These are phyloP conservation scores for Astreopora myriophthalma DNA, from an alignment of 64 coral and sea anemone genomes.

Conservation along the genomic window DNA sequence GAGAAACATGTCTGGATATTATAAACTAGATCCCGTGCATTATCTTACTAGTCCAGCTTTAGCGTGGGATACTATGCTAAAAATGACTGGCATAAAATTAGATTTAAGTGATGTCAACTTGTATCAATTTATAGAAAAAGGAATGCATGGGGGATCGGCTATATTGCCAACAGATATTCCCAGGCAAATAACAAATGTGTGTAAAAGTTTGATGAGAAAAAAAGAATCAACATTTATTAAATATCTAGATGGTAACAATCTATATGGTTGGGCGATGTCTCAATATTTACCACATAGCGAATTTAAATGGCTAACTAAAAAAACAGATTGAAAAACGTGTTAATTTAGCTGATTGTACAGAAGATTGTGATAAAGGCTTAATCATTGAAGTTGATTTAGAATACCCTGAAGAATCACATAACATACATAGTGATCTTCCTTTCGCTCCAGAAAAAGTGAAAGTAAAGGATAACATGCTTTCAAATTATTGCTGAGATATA, in stretches of 20 bases:
- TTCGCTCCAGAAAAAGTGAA: background rate
- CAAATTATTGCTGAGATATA: background rate
- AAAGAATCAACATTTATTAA: background rate
- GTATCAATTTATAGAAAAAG: too few relatives aligned
- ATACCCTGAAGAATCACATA: background rate
- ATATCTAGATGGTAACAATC: background rate
- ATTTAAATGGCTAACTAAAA: background rate
- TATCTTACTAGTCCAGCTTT: background rate
- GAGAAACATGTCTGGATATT: background rate
- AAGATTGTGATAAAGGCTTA: too few relatives aligned
- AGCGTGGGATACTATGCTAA: slow-evolving; percentile 18
- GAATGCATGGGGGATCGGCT: too few relatives aligned
- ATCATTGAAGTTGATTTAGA: slow-evolving; percentile 6
- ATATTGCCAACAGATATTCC: too few relatives aligned
- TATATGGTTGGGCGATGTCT: slow-evolving; percentile 1
- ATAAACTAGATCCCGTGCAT: background rate
- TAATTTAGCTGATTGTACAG: too few relatives aligned
- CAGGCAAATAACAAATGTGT: background rate
- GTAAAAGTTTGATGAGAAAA: background rate
- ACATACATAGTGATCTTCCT: background rate
- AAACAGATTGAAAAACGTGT: too few relatives aligned
- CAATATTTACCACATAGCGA: background rate
- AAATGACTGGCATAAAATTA: slow-evolving; percentile 18
- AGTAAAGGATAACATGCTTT: background rate
- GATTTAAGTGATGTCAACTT: too few relatives aligned